Conservation (phyloP, 2,888 invertebrate species). For the Tipula unca region DNA sequence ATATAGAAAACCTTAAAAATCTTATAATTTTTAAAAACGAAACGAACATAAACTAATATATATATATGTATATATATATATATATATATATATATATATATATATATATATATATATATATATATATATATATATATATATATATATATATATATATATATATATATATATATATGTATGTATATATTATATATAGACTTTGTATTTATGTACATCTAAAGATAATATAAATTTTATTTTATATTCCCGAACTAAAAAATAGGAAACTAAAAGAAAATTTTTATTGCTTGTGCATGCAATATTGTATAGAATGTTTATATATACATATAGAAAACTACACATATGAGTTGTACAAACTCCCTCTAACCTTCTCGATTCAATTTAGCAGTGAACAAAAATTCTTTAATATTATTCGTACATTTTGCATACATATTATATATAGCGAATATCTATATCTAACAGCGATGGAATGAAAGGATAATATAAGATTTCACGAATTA, state of each 20-base stretch:
- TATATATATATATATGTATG: not conserved
- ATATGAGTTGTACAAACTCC: not conserved
- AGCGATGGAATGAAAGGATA: not conserved
- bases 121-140: not conserved
- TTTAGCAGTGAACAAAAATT: not conserved
- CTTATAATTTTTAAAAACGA: not conserved
- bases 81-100: not conserved
- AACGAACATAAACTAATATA: not conserved
- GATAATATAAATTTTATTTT: not conserved
- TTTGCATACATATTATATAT: not conserved
- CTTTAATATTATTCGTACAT: not conserved
- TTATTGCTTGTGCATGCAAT: conserved; percentile 14
- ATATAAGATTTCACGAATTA: not conserved
- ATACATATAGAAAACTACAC: not conserved
- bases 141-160: not conserved
- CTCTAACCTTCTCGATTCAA: not conserved
- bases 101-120: not conserved
- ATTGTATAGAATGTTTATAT: not conserved
- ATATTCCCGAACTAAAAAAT: not conserved
- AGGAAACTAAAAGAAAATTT: conserved; percentile 1
- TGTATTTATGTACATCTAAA: conserved; percentile 14
- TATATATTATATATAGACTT: not conserved
- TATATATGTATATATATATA: not conserved
- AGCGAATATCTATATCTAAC: not conserved
- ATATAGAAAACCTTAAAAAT: not conserved